Conservation (phyloP, 2,113 vertebrate genomes). For the Ciconia stormi region DNA sequence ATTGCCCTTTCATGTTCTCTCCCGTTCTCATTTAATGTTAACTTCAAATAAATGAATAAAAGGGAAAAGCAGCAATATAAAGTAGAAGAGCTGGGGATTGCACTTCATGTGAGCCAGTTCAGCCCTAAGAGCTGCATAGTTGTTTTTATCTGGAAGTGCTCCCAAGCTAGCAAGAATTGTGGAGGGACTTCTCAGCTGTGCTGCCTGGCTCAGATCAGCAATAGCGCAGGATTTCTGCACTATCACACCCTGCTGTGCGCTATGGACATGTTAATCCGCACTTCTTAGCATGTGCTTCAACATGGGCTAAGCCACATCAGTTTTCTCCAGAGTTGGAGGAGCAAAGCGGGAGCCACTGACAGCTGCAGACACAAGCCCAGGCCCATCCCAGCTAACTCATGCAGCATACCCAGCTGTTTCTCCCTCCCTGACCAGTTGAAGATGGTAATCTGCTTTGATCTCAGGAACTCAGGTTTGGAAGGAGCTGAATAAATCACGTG, state of each 20-base stretch:
- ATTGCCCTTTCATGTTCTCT: background rate
- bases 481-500: background rate
- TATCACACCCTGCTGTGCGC: accelerated
- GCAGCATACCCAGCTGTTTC: background rate
- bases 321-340: background rate
- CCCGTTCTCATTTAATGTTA: background rate
- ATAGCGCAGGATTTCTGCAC: background rate
- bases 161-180: background rate
- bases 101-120: background rate
- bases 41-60: background rate
- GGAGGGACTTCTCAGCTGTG: background rate
- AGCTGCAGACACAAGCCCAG: background rate
- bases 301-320: background rate
- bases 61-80: background rate
- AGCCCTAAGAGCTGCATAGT: background rate
- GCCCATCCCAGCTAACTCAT: background rate
- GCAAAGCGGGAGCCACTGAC: background rate
- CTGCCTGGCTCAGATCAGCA: background rate
- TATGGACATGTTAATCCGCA: background rate
- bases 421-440: background rate
- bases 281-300: background rate
- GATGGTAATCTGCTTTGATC: background rate
- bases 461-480: background rate
- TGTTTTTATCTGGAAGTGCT: background rate
- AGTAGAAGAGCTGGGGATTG: background rate